These are phyloP conservation scores for Leptobrachium leishanense DNA, from an alignment of 2,113 vertebrate species.

Conservation along the genomic window DNA sequence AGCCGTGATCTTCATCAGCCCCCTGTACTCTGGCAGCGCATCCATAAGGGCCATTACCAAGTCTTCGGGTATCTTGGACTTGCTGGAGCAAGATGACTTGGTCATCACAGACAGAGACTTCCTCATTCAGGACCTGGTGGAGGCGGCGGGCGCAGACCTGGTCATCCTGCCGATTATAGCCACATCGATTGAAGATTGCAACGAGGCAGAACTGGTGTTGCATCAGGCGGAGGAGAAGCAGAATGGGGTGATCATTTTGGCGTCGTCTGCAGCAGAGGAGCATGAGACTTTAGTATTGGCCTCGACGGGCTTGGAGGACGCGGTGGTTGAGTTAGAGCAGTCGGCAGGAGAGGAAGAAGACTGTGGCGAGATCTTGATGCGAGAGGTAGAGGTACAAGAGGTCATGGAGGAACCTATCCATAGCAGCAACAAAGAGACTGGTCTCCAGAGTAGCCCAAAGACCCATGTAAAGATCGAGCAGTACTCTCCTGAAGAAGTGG, in stretches of 20 bases:
- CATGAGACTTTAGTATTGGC: slow-evolving; percentile 34
- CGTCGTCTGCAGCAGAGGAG: slow-evolving; percentile 10
- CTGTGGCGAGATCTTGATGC: background rate
- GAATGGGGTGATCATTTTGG: slow-evolving; percentile 34
- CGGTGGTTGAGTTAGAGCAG: slow-evolving; percentile 30
- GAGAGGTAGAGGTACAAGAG: slow-evolving; percentile 2
- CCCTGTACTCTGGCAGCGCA: slow-evolving; percentile 28
- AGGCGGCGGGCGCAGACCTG: slow-evolving; percentile 15
- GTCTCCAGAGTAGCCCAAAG: background rate
- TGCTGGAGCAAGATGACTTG: slow-evolving; percentile 33
- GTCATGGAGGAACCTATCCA: background rate
- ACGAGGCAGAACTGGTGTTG: slow-evolving; percentile 30
- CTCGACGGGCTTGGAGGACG: slow-evolving; percentile 18
- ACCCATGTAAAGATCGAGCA: background rate
- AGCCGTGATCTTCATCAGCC: slow-evolving; percentile 43
- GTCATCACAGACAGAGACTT: slow-evolving; percentile 39
- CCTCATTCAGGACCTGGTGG: slow-evolving; percentile 36
- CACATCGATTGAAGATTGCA: background rate
- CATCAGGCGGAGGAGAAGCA: background rate
- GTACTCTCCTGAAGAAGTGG: slow-evolving; percentile 10
- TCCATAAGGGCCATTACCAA: slow-evolving; percentile 33
- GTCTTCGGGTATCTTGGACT: slow-evolving; percentile 35
- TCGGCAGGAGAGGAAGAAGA: slow-evolving; percentile 24
- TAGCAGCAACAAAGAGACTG: background rate
- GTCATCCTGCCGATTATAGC: slow-evolving; percentile 32